Evolutionary conservation across 2,797 vertebrate species (phyloP), one percentile per base, ranked within the genome.

Genomic region (Oophaga sylvatica): DNA sequence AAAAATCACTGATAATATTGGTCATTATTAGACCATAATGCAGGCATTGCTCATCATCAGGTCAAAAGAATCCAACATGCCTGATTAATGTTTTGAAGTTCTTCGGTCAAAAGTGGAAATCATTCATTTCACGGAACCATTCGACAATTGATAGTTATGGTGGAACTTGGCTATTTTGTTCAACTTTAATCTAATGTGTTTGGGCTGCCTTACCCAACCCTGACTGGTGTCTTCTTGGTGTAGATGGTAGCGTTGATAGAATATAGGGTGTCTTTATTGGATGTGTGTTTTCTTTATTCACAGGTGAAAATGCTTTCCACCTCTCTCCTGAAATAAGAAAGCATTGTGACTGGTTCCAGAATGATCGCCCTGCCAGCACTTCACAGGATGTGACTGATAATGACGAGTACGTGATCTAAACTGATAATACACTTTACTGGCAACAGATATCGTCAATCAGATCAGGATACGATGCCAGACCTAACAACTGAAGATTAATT

Each of bases 261-360:
- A 53, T 7, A 26, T 77, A 56, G 5, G 1, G 8, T 56, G 26
- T 77, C 5, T 63, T 79, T 63, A 57, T 71, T 31, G 2, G 11
- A 8, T 79, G 0, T n/a, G 29, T n/a, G 45, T 70, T 31, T 20
- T 16, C 1, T 75, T 84, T 65, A 63, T 80, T 45, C 26, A 56
- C 22, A 99, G 98, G 97, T 89, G 96, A 97, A 92, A 97, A 96
- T 80, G 95, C 96, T 60, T 96, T 97, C 92, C 94, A 97, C 93
- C 92, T 98, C 92, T 95, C 97, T 22, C 96, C 96, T 53, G 97
- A 98, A 84, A 90, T 96, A 75, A 94, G 93, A 89, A 97, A 95
- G 90, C 95, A 96, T 89, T 99, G 98, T 31, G 94, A 95, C 26
- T 95, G 94, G 97, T 93, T 96, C 90, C 97, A 97, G 91, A 95